Evolutionary conservation across 1,140 invertebrate species (phyloP), one percentile per base, ranked within the genome.

Genomic region (Micrasema minimum): DNA sequence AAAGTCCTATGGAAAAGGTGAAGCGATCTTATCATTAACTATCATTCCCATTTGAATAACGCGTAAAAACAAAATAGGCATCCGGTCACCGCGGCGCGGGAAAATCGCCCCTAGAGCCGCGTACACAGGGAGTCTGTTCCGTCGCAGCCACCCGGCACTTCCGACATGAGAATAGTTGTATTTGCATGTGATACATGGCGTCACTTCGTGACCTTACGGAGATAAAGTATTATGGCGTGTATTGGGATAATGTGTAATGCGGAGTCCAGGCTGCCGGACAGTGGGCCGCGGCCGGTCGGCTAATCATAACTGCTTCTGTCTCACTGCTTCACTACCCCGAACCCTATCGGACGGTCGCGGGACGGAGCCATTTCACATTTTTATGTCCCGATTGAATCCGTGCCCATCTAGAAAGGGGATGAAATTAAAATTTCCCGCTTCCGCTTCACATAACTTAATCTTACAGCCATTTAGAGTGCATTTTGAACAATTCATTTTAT

Each of bases 251-350:
- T n/a, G 26, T 31, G 7, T 31, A 31, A 31, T 4, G 26, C 26
- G 26, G 26, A 31, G 26, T 2, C 26, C 26, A n/a, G n/a, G 26
- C 26, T 7, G 3, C 2, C 7, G 26, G 26, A 2, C 26, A 31
- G 26, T 71, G 38, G 59, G 45, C n/a, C n/a, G n/a, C 59, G 53
- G 61, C 46, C 38, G 53, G 59, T 61, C 48, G 35, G 50, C 66
- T 75, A 75, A 75, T 75, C 73, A 75, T 75, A 75, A 75, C 73
- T 75, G 73, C 66, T 75, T 75, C 73, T 75, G 73, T 75, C 66
- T 75, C 64, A 66, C 35, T 75, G 73, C 35, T 10, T 20, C 35
- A 22, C 37, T 38, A 7, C 41, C 11, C 26, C 38, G 37, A 31
- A 37, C 23, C 38, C 61, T 23, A 26, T 35, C 43, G 22, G n/a